phyloP scores from a whole-genome alignment of 2,797 vertebrate genomes.

The Antennarius maculatus region DNA sequence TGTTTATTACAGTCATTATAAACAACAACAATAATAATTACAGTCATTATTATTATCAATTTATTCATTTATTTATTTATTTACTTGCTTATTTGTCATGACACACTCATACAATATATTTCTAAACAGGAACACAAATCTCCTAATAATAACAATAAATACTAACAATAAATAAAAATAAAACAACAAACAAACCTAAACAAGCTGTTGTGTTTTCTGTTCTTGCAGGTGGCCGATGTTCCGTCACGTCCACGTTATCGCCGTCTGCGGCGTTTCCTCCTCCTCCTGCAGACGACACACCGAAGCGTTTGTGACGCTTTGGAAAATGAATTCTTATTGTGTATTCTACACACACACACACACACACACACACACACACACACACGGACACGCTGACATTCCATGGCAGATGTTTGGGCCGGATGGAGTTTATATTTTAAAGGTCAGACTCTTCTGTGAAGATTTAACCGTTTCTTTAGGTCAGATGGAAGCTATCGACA shows the following conservation, averaged over 20 bases:
- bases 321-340: neutral
- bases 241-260: neutral
- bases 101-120: neutral
- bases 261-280: too few relatives aligned
- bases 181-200: neutral
- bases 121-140: neutral
- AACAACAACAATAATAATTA: too few relatives aligned
- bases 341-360: neutral
- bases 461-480: neutral
- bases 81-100: too few relatives aligned
- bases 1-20: too few relatives aligned
- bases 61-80: too few relatives aligned
- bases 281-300: slow-evolving; percentile 24
- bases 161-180: neutral
- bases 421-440: slow-evolving; percentile 37
- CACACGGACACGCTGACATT: slow-evolving; percentile 49
- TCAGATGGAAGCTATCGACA: neutral
- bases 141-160: neutral
- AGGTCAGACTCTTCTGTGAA: slow-evolving; percentile 45
- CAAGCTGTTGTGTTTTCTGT: neutral
- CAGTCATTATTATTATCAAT: too few relatives aligned
- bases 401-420: slow-evolving; percentile 52
- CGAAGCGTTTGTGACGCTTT: slow-evolving; percentile 8
- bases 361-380: neutral
- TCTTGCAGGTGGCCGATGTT: neutral